Conservation (phyloP, 2,113 vertebrate species). For the Oostethus manadensis region DNA sequence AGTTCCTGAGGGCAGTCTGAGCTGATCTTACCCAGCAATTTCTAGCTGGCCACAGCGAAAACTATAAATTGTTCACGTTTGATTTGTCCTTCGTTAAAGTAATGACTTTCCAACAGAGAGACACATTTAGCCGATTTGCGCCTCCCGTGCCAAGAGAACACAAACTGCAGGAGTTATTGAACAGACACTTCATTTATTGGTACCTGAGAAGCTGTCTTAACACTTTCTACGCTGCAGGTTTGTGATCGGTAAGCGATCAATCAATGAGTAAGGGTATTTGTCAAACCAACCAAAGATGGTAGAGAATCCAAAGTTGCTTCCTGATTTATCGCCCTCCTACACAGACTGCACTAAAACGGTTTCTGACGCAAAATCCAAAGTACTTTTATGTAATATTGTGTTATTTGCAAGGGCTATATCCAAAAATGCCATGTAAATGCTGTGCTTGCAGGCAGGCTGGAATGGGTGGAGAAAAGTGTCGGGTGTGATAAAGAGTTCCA, state of each 20-base stretch:
- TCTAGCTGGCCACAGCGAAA: constrained; percentile 43
- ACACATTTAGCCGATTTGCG: constrained; percentile 50
- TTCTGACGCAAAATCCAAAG: constrained; percentile 23
- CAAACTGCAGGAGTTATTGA: constrained; percentile 57
- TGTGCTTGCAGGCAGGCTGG: too few relatives aligned
- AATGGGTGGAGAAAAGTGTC: too few relatives aligned
- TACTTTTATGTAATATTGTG: constrained; percentile 16
- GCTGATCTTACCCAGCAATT: constrained; percentile 51
- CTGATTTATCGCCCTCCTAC: constrained; percentile 49
- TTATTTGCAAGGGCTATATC: constrained; percentile 6
- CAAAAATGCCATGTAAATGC: too few relatives aligned
- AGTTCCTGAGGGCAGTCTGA: constrained; percentile 46
- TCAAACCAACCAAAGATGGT: constrained; percentile 43
- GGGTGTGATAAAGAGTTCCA: too few relatives aligned
- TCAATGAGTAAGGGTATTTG: constrained; percentile 51
- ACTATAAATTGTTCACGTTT: constrained; percentile 53
- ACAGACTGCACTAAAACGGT: constrained; percentile 20
- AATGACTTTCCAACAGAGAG: constrained; percentile 57
- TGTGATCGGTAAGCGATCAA: constrained; percentile 44
- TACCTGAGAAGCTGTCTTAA: constrained; percentile 42
- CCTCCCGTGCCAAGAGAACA: constrained; percentile 43
- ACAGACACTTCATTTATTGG: constrained; percentile 61
- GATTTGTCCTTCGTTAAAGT: constrained; percentile 67
- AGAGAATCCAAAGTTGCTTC: constrained; percentile 51
- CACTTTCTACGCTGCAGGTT: constrained; percentile 46